Percentiles rank a stretch among this genome's conserved stretches.
Conservation (phyloP, 2,797 vertebrate species). For the Phoeniculus purpureus region DNA sequence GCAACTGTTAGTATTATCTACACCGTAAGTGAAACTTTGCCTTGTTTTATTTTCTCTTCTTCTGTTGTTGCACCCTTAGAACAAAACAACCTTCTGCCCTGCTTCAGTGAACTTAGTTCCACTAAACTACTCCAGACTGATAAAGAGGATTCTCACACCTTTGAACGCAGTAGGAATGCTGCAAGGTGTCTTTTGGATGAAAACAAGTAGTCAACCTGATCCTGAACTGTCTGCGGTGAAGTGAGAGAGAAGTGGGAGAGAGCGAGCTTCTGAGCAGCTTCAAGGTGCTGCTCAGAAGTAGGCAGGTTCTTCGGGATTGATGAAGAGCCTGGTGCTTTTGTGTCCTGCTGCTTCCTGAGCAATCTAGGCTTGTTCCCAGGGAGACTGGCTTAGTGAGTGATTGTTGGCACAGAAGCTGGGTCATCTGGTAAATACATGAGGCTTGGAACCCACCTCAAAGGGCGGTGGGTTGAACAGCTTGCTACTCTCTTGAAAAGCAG, state of each 20-base stretch:
- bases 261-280: background rate
- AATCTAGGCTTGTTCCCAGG: background rate
- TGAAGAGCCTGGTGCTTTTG: background rate
- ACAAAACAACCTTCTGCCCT: background rate
- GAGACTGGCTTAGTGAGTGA: background rate
- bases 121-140: background rate
- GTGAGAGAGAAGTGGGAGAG: background rate
- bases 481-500: background rate
- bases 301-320: background rate
- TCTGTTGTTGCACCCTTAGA: background rate
- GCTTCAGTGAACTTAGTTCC: background rate
- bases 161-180: background rate
- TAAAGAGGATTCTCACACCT: background rate
- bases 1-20: background rate
- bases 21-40: background rate
- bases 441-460: background rate
- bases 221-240: background rate
- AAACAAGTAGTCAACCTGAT: background rate
- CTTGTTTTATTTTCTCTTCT: background rate
- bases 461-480: background rate
- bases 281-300: background rate
- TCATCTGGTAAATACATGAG: background rate
- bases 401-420: background rate
- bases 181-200: background rate
- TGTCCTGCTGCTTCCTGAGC: background rate